Evolutionary conservation across 2,888 invertebrate genomes (phyloP), one percentile per base, ranked within the genome.

Genomic region (Epinotia nisella): DNA sequence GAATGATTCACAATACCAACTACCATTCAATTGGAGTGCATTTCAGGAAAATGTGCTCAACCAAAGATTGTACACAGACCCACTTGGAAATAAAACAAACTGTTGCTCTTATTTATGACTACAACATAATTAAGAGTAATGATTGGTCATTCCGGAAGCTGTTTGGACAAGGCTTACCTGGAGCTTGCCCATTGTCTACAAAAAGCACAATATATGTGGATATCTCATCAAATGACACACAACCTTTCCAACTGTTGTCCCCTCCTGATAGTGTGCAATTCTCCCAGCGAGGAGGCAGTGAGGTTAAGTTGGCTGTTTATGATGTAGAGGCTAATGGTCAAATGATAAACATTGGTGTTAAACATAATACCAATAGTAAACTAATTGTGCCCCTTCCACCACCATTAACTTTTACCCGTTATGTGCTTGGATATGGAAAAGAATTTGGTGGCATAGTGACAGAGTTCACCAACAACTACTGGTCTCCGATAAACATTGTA

Each of bases 11-110:
- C 86, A 98, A 98, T 84, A 97, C 98, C 2, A 97, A 97, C 83
- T 99, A 98, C 85, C 98, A 99, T 91, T 98, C 99, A 0, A 91
- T 99, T 72, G 97, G 97, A 29, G 94, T 99, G 55, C 97, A 98
- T 91, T 95, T 98, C 49, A 95, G 98, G 71, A 97, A 96, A 65
- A 93, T 97, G 53, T 98, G 98, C 84, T 87, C 94, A 79, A 94
- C 95, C 80, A 82, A 87, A 71, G 91, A 87, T 10, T 96, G 96
- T 80, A 90, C 90, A 11, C 90, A 94, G 75, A 94, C 95, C 56
- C 95, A 96, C 21, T 90, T 98, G 69, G 98, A 98, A 88, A 94
- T 99, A 51, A 96, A 95, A 76, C 97, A 98, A 87, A 96, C 97
- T 1, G 96, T 99, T 65, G 96, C 97, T 55, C 94, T 98, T 69